These are phyloP conservation scores for Rugalucina vietnamica DNA, from an alignment of 2,888 invertebrate genomes.

Conservation along the genomic window DNA sequence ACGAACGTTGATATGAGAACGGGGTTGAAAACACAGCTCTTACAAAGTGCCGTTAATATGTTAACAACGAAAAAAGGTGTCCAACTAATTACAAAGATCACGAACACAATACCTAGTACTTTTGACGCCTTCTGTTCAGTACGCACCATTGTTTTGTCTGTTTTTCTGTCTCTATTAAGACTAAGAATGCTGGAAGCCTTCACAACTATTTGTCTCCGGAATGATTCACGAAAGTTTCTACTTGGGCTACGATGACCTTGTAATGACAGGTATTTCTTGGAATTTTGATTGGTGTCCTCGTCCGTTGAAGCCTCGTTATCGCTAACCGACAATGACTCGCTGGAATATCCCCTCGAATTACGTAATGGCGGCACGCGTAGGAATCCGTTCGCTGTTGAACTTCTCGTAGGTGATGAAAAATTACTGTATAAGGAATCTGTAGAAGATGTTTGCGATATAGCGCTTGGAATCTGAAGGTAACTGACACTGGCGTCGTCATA, in stretches of 20 bases:
- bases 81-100: conserved; percentile 83
- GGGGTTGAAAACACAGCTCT: conserved; percentile 88
- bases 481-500: conserved; percentile 5
- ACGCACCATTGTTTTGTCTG: conserved; percentile 85
- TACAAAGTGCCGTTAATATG: conserved; percentile 87
- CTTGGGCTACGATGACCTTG: not conserved
- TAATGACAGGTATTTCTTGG: not conserved
- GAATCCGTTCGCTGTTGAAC: conserved; percentile 34
- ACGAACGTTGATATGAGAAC: conserved; percentile 80
- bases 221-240: conserved; percentile 53
- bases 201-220: conserved; percentile 78
- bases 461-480: conserved; percentile 38
- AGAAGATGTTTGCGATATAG: conserved; percentile 47
- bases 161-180: conserved; percentile 65
- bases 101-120: conserved; percentile 85
- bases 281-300: conserved; percentile 43
- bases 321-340: conserved; percentile 47
- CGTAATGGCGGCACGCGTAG: conserved; percentile 39
- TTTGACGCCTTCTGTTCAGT: conserved; percentile 98
- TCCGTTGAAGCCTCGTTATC: conserved; percentile 51
- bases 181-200: conserved; percentile 80
- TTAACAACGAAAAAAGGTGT: conserved; percentile 83
- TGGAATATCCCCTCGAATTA: conserved; percentile 32
- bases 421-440: conserved; percentile 47
- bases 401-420: not conserved